A percentile compares a stretch with the other conserved stretches of the same genome.
phyloP scores from a whole-genome alignment of 2,797 vertebrate genomes.

The Melanotaenia pygmaea region DNA sequence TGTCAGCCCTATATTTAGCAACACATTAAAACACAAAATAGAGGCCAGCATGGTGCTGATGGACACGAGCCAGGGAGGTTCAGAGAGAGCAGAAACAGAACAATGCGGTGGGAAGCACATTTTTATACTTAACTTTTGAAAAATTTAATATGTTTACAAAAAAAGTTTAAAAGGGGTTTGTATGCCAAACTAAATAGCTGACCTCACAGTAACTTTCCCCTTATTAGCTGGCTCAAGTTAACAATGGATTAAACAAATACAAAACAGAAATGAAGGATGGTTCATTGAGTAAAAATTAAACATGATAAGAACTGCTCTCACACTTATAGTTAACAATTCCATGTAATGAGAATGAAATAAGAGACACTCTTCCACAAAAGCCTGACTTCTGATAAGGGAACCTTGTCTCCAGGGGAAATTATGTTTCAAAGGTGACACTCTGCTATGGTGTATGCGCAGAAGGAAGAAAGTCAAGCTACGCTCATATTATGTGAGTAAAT shows the following conservation, averaged over 20 bases:
- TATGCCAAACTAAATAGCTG: conserved; percentile 35
- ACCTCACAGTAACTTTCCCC: conserved; percentile 26
- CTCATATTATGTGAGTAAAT: conserved; percentile 53
- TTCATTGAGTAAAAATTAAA: conserved; percentile 13
- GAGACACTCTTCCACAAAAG: conserved; percentile 26
- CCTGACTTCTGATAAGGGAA: conserved; percentile 39
- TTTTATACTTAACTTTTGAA: conserved; percentile 55
- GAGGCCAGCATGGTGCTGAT: conserved; percentile 52
- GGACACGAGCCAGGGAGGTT: conserved; percentile 65
- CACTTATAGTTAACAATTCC: conserved; percentile 23
- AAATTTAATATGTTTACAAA: conserved; percentile 19
- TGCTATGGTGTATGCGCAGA: conserved; percentile 20
- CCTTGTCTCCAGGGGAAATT: conserved; percentile 41
- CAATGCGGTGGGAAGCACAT: conserved; percentile 54
- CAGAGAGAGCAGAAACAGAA: conserved; percentile 47
- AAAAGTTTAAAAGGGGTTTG: conserved; percentile 21
- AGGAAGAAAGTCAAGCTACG: conserved; percentile 25
- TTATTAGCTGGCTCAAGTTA: conserved; percentile 18
- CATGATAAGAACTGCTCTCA: neutral
- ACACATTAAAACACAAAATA: conserved; percentile 63
- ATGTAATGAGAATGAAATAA: conserved; percentile 25
- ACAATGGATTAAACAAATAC: conserved; percentile 22
- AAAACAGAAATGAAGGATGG: conserved; percentile 9
- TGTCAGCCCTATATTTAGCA: conserved; percentile 77
- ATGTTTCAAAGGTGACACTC: conserved; percentile 40